A percentile compares a stretch with the other conserved stretches of the same genome.
Conservation (phyloP, 2,797 vertebrate genomes). For the Parotocinclus haroldoi region DNA sequence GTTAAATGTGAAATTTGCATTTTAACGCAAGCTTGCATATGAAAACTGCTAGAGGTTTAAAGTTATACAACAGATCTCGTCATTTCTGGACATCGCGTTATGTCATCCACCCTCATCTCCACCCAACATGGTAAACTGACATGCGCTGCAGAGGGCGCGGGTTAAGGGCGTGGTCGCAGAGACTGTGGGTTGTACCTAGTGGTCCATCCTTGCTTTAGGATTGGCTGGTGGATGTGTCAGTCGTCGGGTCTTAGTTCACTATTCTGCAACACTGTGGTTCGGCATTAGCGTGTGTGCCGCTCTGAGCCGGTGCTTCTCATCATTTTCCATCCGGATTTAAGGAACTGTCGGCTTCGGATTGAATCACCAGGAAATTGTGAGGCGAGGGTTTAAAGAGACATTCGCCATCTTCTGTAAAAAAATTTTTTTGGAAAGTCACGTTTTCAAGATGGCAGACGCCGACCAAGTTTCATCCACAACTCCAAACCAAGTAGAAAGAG, state of each 20-base stretch:
- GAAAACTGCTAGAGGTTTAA: no score
- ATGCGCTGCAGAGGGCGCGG: constrained; percentile 1
- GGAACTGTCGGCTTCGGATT: constrained; percentile 25
- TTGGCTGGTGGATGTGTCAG: constrained; percentile 51
- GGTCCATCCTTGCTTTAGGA: background rate
- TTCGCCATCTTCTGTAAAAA: constrained; percentile 15
- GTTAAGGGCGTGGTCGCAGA: constrained; percentile 7
- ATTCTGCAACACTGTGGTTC: constrained; percentile 42
- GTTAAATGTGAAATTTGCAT: no score
- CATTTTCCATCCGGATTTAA: constrained; percentile 42
- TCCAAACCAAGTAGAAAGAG: constrained; percentile 44
- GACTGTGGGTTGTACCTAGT: constrained; percentile 19
- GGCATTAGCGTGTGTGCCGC: constrained; percentile 4
- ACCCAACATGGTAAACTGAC: background rate
- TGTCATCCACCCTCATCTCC: constrained; percentile 31
- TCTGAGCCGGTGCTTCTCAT: constrained; percentile 47
- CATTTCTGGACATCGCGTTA: constrained; percentile 33
- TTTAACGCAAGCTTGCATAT: no score
- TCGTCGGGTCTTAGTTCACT: constrained; percentile 45
- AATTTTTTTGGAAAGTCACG: constrained; percentile 8
- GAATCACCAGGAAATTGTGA: constrained; percentile 12
- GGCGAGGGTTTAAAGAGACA: background rate
- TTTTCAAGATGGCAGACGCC: constrained; percentile 70
- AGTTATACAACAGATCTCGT: no score
- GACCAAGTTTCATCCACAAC: constrained; percentile 66